phyloP scores from a whole-genome alignment of 2,113 vertebrate genomes.

The Orthonyx spaldingii region DNA sequence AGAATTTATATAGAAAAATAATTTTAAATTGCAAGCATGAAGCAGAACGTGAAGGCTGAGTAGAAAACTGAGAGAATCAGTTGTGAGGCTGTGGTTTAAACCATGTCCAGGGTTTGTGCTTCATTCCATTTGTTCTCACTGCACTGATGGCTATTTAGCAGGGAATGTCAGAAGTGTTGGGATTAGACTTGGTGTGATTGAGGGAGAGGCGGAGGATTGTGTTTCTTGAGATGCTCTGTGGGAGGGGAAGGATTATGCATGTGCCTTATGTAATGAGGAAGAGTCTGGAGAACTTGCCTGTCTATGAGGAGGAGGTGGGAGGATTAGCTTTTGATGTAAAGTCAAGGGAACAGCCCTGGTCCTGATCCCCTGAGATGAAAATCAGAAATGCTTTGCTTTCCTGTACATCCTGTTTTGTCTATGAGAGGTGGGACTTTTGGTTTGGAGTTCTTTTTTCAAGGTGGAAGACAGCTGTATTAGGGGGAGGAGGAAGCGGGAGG shows the following conservation, averaged over 20 bases:
- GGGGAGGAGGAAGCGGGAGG: not conserved
- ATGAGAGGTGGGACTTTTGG: not conserved
- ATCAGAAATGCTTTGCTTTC: not conserved
- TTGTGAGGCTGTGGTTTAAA: not conserved
- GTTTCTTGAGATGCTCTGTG: conserved; percentile 58
- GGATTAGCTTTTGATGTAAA: conserved; percentile 49
- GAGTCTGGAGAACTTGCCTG: conserved; percentile 31
- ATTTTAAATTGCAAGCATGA: not conserved
- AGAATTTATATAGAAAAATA: not conserved
- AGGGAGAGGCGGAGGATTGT: conserved; percentile 53
- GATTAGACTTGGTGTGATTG: conserved; percentile 55
- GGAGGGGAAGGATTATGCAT: conserved; percentile 63
- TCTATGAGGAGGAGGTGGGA: not conserved
- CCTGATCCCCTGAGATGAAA: not conserved
- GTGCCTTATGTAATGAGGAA: conserved; percentile 57
- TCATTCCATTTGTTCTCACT: not conserved
- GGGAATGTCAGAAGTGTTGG: conserved; percentile 22
- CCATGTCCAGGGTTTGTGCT: not conserved
- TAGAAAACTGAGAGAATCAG: not conserved
- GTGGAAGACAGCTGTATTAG: not conserved
- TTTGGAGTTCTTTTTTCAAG: not conserved
- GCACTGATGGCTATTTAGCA: conserved; percentile 24
- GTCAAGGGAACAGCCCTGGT: not conserved
- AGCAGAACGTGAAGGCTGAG: not conserved
- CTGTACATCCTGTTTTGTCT: not conserved